These are phyloP conservation scores for Mycalesis mineus DNA, from an alignment of 2,888 invertebrate species.

Conservation along the genomic window DNA sequence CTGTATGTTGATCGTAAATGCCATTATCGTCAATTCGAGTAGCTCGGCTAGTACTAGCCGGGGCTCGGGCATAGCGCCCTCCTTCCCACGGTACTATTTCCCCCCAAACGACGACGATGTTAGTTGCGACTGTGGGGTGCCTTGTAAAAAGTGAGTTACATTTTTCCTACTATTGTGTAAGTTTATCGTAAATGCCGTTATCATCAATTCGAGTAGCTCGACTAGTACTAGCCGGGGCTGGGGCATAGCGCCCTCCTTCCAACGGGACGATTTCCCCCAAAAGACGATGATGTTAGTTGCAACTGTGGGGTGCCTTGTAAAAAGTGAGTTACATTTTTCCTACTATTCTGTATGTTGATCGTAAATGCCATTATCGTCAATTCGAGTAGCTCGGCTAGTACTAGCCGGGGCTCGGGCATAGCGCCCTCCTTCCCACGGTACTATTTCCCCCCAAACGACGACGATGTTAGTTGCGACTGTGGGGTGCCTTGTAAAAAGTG, in stretches of 20 bases:
- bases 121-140: conserved; percentile 78
- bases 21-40: background rate
- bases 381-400: background rate
- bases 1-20: too few relatives aligned
- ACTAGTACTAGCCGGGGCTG: conserved; percentile 40
- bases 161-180: background rate
- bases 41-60: conserved; percentile 23
- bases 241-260: conserved; percentile 46
- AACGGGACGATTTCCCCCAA: conserved; percentile 39
- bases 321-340: conserved; percentile 57
- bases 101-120: conserved; percentile 51
- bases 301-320: conserved; percentile 77
- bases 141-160: conserved; percentile 69
- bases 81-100: conserved; percentile 39
- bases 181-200: too few relatives aligned
- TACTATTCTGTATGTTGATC: too few relatives aligned
- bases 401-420: conserved; percentile 49
- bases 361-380: too few relatives aligned
- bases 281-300: conserved; percentile 68
- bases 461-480: conserved; percentile 77
- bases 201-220: too few relatives aligned
- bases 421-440: conserved; percentile 44
- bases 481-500: conserved; percentile 75
- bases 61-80: conserved; percentile 53
- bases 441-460: conserved; percentile 39